Evolutionary conservation across 2,797 vertebrate species (phyloP).

Genomic region (Clarias pachynema): DNA sequence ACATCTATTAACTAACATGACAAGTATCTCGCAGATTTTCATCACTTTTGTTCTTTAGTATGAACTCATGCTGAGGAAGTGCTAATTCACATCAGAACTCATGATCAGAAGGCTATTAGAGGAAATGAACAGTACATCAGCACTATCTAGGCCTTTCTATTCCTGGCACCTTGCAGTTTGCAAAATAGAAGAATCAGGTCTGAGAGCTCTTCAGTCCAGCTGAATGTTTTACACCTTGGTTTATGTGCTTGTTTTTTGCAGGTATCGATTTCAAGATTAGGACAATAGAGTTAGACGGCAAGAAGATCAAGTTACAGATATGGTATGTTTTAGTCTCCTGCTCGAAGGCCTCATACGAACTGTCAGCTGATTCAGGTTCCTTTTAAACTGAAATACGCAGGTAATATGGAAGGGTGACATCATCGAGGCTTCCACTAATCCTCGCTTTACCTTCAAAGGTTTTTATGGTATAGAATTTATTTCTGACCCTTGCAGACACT

Average conservation of each 20-base stretch:
- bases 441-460: not conserved
- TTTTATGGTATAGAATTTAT: too few species aligned
- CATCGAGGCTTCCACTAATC: not conserved
- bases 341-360: not conserved
- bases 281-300: constrained; percentile 96
- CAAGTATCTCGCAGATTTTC: not conserved
- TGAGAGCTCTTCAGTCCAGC: not conserved
- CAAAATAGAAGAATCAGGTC: not conserved
- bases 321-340: constrained; percentile 79
- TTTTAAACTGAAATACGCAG: not conserved
- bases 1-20: not conserved
- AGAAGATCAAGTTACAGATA: constrained; percentile 97
- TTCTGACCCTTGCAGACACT: too few species aligned
- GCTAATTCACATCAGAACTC: not conserved
- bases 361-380: not conserved
- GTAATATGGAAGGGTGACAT: not conserved
- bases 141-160: not conserved
- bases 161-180: not conserved
- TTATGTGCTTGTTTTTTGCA: constrained; percentile 61
- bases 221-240: not conserved
- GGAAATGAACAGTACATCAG: not conserved
- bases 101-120: not conserved
- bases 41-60: not conserved
- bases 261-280: constrained; percentile 98
- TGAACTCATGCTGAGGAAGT: constrained; percentile 5